Evolutionary conservation across 2,113 vertebrate species (phyloP).

Genomic region (Otis tarda): DNA sequence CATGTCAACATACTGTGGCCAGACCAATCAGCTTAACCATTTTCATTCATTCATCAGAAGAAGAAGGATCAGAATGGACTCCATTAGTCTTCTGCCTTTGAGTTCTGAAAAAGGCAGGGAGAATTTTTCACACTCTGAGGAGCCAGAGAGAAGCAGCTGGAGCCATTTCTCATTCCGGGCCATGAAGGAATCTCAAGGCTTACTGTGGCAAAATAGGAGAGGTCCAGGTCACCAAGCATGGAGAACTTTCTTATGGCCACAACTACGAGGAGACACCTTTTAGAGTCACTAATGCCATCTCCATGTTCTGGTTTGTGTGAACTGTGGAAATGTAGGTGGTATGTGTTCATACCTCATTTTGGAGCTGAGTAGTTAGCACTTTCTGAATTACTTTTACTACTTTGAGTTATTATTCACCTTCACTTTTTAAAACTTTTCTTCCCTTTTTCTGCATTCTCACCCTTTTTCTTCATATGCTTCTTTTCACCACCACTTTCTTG

Average conservation of each 20-base stretch:
- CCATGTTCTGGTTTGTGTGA: neutral
- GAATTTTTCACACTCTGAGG: accelerated
- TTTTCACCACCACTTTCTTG: neutral
- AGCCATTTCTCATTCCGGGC: neutral
- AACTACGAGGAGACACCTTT: neutral
- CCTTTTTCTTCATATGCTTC: neutral
- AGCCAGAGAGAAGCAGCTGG: neutral
- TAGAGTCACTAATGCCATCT: neutral
- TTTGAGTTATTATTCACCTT: neutral
- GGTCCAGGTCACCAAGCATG: neutral
- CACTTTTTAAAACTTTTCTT: neutral
- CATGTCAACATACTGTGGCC: neutral
- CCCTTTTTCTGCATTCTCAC: neutral
- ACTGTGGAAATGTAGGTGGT: neutral
- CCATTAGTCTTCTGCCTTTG: neutral
- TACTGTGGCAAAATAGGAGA: neutral
- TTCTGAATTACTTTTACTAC: neutral
- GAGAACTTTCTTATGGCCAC: neutral
- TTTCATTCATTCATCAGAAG: neutral
- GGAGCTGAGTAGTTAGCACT: neutral
- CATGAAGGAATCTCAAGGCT: neutral
- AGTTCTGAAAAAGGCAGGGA: neutral
- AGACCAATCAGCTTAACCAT: neutral
- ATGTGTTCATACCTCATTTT: neutral
- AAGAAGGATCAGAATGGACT: neutral